Evolutionary conservation across 1,140 invertebrate species (phyloP), one percentile per base, ranked within the genome.

Genomic region (Macrobrachium nipponense): DNA sequence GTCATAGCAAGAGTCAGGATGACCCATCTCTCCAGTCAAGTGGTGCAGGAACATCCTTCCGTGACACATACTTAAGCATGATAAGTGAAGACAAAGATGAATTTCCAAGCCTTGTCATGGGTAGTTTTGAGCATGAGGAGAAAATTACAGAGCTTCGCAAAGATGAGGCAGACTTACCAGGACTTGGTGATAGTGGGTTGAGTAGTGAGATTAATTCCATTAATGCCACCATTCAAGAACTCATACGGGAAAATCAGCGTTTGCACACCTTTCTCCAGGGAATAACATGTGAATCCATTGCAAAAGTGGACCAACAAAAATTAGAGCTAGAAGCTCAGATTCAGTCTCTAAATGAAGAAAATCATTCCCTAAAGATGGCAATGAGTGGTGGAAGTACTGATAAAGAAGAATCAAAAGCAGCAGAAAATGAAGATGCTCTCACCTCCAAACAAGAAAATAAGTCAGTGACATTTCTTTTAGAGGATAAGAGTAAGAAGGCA

Each of bases 131-230:
- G 15, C 82, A 87, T 82, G 85, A 81, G 12, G 85, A 82, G n/a
- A 76, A 81, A 68, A 87, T 87, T 20, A 68, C 70, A n/a, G 85
- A 81, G 61, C 73, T 87, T 11, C 59, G 60, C 10, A 82, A 73
- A 64, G 85, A 87, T 36, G 85, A 87, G 44, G 85, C 79, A 18
- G 85, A 87, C 14, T 75, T 87, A 36, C 85, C 85, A 51, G 85
- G 85, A 27, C 68, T 87, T 2, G 85, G 85, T 51, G 85, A 87
- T 58, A 87, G 85, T 73, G 85, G 85, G 27, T 64, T 87, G 14
- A 87, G 85, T 66, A 87, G 85, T 82, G 85, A 87, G 64, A 87
- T 87, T 18, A 87, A 87, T 61, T 87, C 85, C 10, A 81, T 87
- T 36, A 87, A 87, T 82, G 85, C 85, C 20, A 87, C 85, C 59